These are phyloP conservation scores for Hypomesus transpacificus DNA, from an alignment of 2,113 vertebrate species.

Conservation along the genomic window DNA sequence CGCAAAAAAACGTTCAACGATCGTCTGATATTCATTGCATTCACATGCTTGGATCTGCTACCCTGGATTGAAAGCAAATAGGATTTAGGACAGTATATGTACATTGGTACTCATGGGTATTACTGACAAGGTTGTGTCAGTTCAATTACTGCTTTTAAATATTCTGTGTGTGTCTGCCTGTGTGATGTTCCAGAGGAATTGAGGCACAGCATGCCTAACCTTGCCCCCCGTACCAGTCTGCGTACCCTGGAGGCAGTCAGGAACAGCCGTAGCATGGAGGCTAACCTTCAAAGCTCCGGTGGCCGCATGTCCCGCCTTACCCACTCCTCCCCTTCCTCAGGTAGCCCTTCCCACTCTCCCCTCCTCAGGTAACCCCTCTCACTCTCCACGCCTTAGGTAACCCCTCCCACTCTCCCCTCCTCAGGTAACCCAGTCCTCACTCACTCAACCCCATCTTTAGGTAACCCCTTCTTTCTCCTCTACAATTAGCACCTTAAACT, in stretches of 20 bases:
- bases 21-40: neutral
- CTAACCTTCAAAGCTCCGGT: constrained; percentile 85
- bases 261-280: constrained; percentile 88
- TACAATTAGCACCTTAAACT: neutral
- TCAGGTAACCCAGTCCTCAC: neutral
- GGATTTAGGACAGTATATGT: neutral
- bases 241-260: constrained; percentile 81
- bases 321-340: constrained; percentile 68
- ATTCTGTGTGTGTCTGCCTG: constrained; percentile 27
- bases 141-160: no score
- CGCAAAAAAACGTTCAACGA: no score
- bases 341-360: constrained; percentile 20
- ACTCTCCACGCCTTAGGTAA: neutral
- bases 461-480: neutral
- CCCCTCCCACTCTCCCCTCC: constrained; percentile 35
- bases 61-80: no score
- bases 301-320: constrained; percentile 82
- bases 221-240: constrained; percentile 82
- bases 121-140: neutral
- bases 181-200: constrained; percentile 82
- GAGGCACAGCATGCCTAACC: constrained; percentile 89
- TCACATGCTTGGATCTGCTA: neutral
- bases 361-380: constrained; percentile 40
- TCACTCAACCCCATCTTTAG: neutral
- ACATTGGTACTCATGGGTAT: no score